Evolutionary conservation across 2,888 invertebrate species (phyloP), one percentile per base, ranked within the genome.

Genomic region (Noctua comes): DNA sequence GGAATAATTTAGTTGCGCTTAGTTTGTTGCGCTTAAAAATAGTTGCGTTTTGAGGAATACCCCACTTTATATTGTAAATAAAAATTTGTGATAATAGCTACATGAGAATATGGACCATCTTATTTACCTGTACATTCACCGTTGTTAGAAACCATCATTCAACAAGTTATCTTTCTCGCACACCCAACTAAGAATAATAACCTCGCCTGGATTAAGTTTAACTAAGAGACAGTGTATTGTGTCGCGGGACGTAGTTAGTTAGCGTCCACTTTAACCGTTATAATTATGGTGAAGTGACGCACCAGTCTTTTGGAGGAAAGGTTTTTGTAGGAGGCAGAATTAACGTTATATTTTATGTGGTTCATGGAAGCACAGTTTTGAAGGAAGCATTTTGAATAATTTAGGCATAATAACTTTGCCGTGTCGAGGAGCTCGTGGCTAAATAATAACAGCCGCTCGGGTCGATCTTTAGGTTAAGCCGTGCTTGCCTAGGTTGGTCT

Each of bases 221-320:
- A 78, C 78, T 81, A 77, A 69, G 82, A 83, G 82, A 80, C 81
- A 78, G 70, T 59, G 84, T 64, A 88, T 87, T 88, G 82, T 88
- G 80, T 84, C 72, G 73, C 36, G 82, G 83, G 73, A 80, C 80
- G 86, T 80, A 80, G 89, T 89, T 91, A 88, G 91, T 90, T 88
- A 86, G 89, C 83, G 85, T 76, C 85, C 90, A 90, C 89, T 91
- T 82, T 71, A 83, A 76, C 82, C 83, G 76, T 80, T 85, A 87
- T 80, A 18, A 62, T 88, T 88, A 88, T 88, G 82, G 64, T 65
- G 68, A 43, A 64, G 73, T 59, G 79, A 83, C 69, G 74, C 59
- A 73, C 65, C 66, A 2, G 65, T 76, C 65, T 57, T 62, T n/a
- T 73, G 36, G 21, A 54, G 13, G 27, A n/a, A 40, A n/a, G 24